Conservation (phyloP, 2,113 vertebrate species). For the Okapia johnstoni region DNA sequence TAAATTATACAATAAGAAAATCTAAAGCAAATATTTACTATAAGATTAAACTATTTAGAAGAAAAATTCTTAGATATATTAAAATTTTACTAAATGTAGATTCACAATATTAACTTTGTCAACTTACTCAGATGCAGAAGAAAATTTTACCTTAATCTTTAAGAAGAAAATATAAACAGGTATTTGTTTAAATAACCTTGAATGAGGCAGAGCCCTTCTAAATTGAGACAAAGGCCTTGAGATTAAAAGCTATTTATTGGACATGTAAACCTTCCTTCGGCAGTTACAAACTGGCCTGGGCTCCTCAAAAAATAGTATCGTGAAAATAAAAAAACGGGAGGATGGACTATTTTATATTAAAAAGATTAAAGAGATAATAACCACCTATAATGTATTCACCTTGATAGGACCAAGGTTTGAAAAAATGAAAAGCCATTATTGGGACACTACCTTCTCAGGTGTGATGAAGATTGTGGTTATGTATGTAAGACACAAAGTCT, state of each 20-base stretch:
- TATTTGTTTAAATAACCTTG: not conserved
- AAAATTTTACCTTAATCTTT: conserved; percentile 23
- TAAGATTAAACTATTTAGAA: conserved; percentile 22
- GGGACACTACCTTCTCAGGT: not conserved
- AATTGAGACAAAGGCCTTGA: not conserved
- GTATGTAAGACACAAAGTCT: not conserved
- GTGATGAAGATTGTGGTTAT: not conserved
- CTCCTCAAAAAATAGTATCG: not conserved
- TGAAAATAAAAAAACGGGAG: not conserved
- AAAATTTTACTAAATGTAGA: conserved; percentile 43
- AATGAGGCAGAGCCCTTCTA: conserved; percentile 9
- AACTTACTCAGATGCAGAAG: not conserved
- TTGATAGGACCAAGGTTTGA: not conserved
- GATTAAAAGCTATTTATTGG: not conserved
- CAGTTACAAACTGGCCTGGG: not conserved
- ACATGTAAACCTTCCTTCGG: not conserved
- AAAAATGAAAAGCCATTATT: not conserved
- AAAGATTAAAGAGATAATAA: not conserved
- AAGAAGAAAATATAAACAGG: conserved; percentile 8
- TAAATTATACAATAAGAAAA: not conserved
- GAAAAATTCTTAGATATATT: not conserved
- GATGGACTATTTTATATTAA: not conserved
- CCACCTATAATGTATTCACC: not conserved
- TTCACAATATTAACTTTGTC: not conserved
- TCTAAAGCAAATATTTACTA: conserved; percentile 13